A percentile compares a stretch with the other conserved stretches of the same genome.
Conservation (phyloP, 2,797 vertebrate genomes). For the Dryobates pubescens region DNA sequence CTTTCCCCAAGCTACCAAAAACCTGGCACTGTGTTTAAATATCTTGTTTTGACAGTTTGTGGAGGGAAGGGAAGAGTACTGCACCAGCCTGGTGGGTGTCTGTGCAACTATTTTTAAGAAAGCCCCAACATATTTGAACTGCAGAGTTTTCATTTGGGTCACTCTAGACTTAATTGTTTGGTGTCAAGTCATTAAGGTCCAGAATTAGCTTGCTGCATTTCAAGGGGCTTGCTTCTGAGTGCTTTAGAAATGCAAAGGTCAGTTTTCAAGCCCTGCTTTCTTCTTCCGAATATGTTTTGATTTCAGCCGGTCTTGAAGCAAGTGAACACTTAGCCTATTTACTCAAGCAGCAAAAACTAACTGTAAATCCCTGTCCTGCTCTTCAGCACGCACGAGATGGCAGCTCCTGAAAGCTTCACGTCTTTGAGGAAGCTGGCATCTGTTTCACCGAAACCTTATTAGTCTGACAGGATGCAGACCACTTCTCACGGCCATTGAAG, state of each 20-base stretch:
- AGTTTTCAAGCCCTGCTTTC: slow-evolving; percentile 16
- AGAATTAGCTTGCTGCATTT: slow-evolving; percentile 38
- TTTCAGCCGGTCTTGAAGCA: slow-evolving; percentile 1
- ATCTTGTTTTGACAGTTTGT: slow-evolving; percentile 24
- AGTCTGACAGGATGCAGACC: slow-evolving; percentile 31
- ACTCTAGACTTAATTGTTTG: slow-evolving; percentile 38
- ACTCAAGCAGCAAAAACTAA: neutral
- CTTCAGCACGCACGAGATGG: neutral
- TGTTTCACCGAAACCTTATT: neutral
- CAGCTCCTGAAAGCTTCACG: neutral
- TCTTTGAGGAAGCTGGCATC: slow-evolving; percentile 34
- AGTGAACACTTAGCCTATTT: neutral
- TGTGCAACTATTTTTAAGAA: slow-evolving; percentile 12
- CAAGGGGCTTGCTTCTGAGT: slow-evolving; percentile 11
- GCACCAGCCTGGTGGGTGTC: slow-evolving; percentile 6
- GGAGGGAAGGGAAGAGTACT: neutral
- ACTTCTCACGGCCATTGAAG: neutral
- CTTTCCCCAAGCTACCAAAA: slow-evolving; percentile 23
- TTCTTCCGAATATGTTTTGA: slow-evolving; percentile 18
- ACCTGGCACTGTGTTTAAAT: slow-evolving; percentile 13
- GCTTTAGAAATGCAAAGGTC: slow-evolving; percentile 31
- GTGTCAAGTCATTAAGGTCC: slow-evolving; percentile 44
- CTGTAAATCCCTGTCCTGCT: neutral
- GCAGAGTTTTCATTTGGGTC: slow-evolving; percentile 15
- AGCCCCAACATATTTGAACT: neutral